Evolutionary conservation across 2,888 invertebrate genomes (phyloP).

Genomic region (Automeris io): DNA sequence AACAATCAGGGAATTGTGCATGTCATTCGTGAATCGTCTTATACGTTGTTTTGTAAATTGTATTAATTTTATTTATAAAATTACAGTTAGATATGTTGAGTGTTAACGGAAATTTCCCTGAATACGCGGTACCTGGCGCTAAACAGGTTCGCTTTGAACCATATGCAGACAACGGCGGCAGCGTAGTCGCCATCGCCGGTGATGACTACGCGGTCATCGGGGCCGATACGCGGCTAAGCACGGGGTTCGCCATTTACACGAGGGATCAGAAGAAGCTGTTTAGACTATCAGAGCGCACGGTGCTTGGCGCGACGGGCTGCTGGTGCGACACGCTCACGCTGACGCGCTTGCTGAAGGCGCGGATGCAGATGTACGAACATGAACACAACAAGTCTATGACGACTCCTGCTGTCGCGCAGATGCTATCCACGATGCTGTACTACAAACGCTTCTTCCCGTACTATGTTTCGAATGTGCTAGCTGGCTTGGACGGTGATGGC

Average conservation of each 20-base stretch:
- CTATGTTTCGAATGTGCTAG: conserved; percentile 96
- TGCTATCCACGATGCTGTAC: conserved; percentile 97
- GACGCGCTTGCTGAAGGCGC: conserved; percentile 87
- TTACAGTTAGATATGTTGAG: conserved; percentile 42
- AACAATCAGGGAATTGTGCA: conserved; percentile 38
- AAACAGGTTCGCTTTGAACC: conserved; percentile 72
- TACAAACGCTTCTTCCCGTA: conserved; percentile 99
- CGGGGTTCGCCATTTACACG: conserved; percentile 93
- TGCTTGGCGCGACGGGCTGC: conserved; percentile 96
- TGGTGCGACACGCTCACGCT: conserved; percentile 98
- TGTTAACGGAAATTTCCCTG: conserved; percentile 54
- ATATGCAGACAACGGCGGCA: conserved; percentile 82
- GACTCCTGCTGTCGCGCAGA: conserved; percentile 94
- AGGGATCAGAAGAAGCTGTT: conserved; percentile 93
- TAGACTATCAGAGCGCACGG: conserved; percentile 86
- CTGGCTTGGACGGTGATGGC: conserved; percentile 94
- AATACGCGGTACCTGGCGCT: conserved; percentile 71
- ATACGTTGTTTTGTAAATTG: not conserved
- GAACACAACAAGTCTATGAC: conserved; percentile 95
- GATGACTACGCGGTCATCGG: conserved; percentile 96
- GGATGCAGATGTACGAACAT: conserved; percentile 96
- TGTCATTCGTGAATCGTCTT: conserved; percentile 36
- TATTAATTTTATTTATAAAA: conserved; percentile 10
- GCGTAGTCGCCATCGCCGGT: conserved; percentile 96
- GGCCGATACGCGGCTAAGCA: conserved; percentile 94